Evolutionary conservation across 2,113 vertebrate genomes (phyloP), one percentile per base, ranked within the genome.

Genomic region (Cairina moschata): DNA sequence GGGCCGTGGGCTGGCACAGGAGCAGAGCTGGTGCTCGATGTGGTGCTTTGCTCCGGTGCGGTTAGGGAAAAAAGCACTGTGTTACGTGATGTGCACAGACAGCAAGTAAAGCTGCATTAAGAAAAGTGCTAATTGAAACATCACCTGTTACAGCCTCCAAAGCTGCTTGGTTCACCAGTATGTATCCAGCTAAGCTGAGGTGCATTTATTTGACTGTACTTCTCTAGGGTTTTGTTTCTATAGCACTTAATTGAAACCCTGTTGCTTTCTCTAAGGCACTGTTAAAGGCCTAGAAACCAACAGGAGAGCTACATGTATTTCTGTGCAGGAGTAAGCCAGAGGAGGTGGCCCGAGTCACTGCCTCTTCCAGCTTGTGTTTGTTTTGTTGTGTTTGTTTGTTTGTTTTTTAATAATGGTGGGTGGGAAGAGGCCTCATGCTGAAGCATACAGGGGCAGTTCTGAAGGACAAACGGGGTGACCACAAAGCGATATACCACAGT

Each of bases 401-500:
- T 16, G 38, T 31, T 17, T 8, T 26, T 11, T 60, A 74, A 58
- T 55, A 77, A 16, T 1, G 9, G 15, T 4, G 5, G 11, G 5
- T 75, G 66, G 55, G 87, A 87, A 32, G 71, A 69, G 7, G 13
- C 8, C 29, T 4, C 52, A 48, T 48, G 46, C 46, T n/a, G 66
- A 68, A 76, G 40, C 44, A 3, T 15, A 74, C 10, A 4, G 23
- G 56, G 56, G 48, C 34, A 82, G 54, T 62, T 56, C 32, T 13
- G 66, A 87, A 34, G 50, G 59, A 50, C 14, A 32, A 44, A 16
- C 12, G n/a, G 72, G 32, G 62, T 52, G 63, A 76, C 11, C 62
- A 46, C 0, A 0, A 29, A 13, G n/a, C 0, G 0, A 9, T 25
- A 13, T 14, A 38, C 9, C 9, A 8, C 4, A 3, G 52, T 2